phyloP scores from a whole-genome alignment of 1,140 invertebrate genomes.

The Mesaphorura yosii region DNA sequence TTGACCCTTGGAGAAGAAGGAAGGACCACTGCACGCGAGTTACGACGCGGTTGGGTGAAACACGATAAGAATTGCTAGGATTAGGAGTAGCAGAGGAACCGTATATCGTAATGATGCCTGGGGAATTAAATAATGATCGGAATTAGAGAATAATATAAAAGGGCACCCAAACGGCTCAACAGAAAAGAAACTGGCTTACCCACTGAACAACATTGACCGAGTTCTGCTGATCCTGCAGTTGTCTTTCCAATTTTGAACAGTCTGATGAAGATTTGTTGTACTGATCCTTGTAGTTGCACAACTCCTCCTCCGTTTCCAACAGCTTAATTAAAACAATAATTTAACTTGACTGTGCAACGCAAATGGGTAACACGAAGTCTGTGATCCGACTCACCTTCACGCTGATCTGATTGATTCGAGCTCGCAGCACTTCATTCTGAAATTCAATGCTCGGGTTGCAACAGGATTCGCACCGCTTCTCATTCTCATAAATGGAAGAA shows the following conservation, averaged over 20 bases:
- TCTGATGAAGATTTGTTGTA: constrained; percentile 19
- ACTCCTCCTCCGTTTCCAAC: constrained; percentile 24
- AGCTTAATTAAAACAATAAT: constrained; percentile 12
- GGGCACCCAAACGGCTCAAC: too few species aligned
- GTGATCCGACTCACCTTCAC: neutral
- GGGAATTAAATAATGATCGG: constrained; percentile 2
- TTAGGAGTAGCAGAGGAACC: constrained; percentile 23
- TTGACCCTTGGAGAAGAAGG: too few species aligned
- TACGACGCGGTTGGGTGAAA: too few species aligned
- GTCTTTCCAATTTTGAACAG: constrained; percentile 12
- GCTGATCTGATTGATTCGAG: neutral
- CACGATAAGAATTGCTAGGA: constrained; percentile 28
- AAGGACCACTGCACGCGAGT: too few species aligned
- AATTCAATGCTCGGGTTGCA: neutral
- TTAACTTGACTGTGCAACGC: neutral
- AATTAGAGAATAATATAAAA: constrained; percentile 7
- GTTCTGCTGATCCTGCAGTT: constrained; percentile 16
- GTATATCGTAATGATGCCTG: constrained; percentile 9
- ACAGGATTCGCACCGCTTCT: neutral
- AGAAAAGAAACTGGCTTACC: constrained; percentile 11
- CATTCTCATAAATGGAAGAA: neutral
- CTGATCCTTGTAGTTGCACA: constrained; percentile 28
- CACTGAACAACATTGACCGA: constrained; percentile 20
- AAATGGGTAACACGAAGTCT: neutral
- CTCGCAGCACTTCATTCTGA: neutral